phyloP scores from a whole-genome alignment of 2,888 invertebrate species.

The Agrilus cyanescens region DNA sequence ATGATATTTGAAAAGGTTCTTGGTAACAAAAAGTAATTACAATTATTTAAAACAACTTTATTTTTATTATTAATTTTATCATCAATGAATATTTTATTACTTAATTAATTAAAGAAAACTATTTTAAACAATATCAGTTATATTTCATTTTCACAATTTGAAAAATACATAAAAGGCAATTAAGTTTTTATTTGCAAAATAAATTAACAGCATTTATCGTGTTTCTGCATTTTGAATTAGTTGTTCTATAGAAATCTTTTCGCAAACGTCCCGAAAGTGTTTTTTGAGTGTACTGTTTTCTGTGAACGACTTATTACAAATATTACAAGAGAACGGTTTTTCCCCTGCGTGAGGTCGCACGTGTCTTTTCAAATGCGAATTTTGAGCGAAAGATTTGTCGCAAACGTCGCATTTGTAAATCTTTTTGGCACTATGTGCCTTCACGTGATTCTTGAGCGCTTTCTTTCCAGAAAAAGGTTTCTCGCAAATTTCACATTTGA shows the following conservation, averaged over 20 bases:
- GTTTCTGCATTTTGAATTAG: background rate
- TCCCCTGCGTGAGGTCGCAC: conserved; percentile 23
- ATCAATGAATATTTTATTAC: too few relatives aligned
- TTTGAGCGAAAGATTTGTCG: conserved; percentile 22
- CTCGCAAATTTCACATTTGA: conserved; percentile 22
- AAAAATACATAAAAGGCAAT: too few relatives aligned
- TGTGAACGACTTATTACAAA: conserved; percentile 23
- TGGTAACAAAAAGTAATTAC: too few relatives aligned
- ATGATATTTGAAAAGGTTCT: too few relatives aligned
- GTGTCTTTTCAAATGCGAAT: conserved; percentile 23
- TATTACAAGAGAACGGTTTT: conserved; percentile 21
- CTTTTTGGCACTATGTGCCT: conserved; percentile 19
- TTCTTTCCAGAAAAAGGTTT: conserved; percentile 20
- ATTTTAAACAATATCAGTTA: too few relatives aligned
- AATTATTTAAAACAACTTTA: too few relatives aligned
- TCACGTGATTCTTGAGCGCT: conserved; percentile 20
- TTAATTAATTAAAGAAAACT: too few relatives aligned
- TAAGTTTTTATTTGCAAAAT: too few relatives aligned
- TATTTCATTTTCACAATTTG: too few relatives aligned
- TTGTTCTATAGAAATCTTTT: conserved; percentile 6
- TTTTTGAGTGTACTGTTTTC: conserved; percentile 23
- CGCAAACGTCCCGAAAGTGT: conserved; percentile 20
- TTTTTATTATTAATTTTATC: too few relatives aligned
- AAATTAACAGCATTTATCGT: too few relatives aligned
- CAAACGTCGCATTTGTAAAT: conserved; percentile 20